Evolutionary conservation across 2,888 invertebrate genomes (phyloP), one percentile per base, ranked within the genome.

Genomic region (Zele albiditarsus): DNA sequence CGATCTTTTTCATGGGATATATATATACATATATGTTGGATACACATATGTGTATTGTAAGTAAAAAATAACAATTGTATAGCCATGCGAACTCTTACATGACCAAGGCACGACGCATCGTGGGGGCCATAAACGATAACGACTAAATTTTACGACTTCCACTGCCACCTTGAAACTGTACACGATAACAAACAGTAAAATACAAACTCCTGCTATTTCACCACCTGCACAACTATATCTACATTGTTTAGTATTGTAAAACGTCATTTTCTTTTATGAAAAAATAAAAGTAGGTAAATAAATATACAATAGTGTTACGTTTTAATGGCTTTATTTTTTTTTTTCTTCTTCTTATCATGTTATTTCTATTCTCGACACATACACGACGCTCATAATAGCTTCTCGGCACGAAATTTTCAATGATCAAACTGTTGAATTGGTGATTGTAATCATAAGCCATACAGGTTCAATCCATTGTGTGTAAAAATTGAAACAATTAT

Each of bases 111-210:
- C 62, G 62, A 62, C 63, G 72, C 74, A 68, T 62, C 62, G 28
- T 31, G 57, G 73, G 57, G 73, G 70, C 57, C 65, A 69, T 80
- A 76, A 80, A 78, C 77, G 78, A 80, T 79, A 79, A 77, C 77
- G 79, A 76, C 74, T 67, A 76, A 80, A 79, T 80, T 78, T 79
- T 79, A 79, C 77, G 79, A 79, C 74, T 62, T 14, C 74, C 63
- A 63, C 49, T 74, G 46, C 76, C 75, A 75, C 75, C 63, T 71
- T 73, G 63, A 77, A 77, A 74, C 70, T 68, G 77, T 74, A 31
- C 28, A 62, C 62, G 77, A 77, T 79, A 80, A 78, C 75, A 74
- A 58, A 68, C 38, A 67, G 68, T 71, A 62, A 80, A 76, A 73
- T 74, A 78, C 70, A 62, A 70, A 65, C 67, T 75, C 60, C 31